Base-by-base conservation (phyloP, 2,888 invertebrate species). In the Molanna angustata region DNA sequence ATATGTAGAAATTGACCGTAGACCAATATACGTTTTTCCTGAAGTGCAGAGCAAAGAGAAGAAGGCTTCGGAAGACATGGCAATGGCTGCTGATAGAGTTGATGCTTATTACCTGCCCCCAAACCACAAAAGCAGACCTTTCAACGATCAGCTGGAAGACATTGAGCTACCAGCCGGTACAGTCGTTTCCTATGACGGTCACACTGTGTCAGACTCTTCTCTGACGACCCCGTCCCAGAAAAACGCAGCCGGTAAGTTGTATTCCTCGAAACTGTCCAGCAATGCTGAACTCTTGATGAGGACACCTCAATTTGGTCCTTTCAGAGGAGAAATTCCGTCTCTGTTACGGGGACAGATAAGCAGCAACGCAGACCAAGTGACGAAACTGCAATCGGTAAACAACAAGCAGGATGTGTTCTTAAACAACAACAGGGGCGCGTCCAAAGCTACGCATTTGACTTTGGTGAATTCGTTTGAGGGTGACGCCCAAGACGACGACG, bases 51-150 rank as follows among this genome's bases (percentile, higher is more conserved):
- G 20, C 70, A 57, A 70, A 69, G 43, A 70, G 77, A 48, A 42
- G 18, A 49, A 53, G 33, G 49, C 48, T 22, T 9, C 20, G 1
- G 19, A 22, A 18, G 76, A 80, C 14, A 76, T 85, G 69, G 76
- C 84, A 4, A 84, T 85, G 74, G 87, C 87, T 13, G 84, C 86
- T 1, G 86, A 88, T 66, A 77, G 82, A 61, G 70, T 85, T 3
- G 85, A 88, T 61, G 79, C 85, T 0, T 88, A 84, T 60, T 90
- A 89, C 64, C 73, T 89, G 46, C 88, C 90, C 0, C 88, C 89
- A 0, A 78, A 80, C 48, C 74, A 77, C 52, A 74, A 81, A 61
- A 73, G 72, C 63, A 78, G 75, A 58, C 75, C 73, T 49, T 76
- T 74, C 45, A 75, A 76, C 44, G 60, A 74, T 11, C 64, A 67